Conservation (phyloP, 1,140 invertebrate genomes). For the Pseudomyrmex flavicornis region DNA sequence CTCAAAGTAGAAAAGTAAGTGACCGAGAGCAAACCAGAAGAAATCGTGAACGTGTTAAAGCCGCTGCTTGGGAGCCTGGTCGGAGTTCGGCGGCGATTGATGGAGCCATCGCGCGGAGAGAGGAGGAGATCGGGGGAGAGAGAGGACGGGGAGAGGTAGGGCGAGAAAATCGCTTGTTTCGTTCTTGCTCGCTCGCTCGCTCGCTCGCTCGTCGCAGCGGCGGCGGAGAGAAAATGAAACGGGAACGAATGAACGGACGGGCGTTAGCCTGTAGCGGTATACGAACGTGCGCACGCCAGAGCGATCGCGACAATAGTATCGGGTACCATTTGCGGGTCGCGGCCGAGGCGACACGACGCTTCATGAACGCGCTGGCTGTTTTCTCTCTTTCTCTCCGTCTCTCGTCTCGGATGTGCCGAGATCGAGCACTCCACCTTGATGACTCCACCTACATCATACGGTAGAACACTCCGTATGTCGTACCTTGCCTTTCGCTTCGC, state of each 20-base stretch:
- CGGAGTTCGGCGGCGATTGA: conserved; percentile 36
- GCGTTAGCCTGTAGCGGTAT: conserved; percentile 83
- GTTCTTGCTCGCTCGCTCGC: conserved; percentile 53
- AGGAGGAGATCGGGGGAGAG: not conserved
- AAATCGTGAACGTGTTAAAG: conserved; percentile 29
- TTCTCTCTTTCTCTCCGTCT: not conserved
- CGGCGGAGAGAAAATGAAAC: conserved; percentile 78
- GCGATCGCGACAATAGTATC: conserved; percentile 81
- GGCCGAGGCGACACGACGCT: conserved; percentile 56
- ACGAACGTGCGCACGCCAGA: conserved; percentile 51
- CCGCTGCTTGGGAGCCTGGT: not conserved
- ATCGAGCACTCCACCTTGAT: conserved; percentile 57
- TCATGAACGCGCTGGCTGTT: not conserved
- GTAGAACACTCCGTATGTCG: conserved; percentile 39
- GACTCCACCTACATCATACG: conserved; percentile 56
- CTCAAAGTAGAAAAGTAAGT: conserved; percentile 74
- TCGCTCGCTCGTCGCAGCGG: conserved; percentile 40
- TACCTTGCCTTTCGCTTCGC: conserved; percentile 50
- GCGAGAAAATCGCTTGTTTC: conserved; percentile 60
- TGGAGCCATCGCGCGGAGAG: conserved; percentile 15
- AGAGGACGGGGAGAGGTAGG: not conserved
- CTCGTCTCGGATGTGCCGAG: conserved; percentile 42
- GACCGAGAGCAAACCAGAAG: conserved; percentile 50
- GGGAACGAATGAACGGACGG: conserved; percentile 79
- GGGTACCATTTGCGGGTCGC: conserved; percentile 47